Conservation (phyloP, 2,113 vertebrate species). For the Spermophilus dauricus region DNA sequence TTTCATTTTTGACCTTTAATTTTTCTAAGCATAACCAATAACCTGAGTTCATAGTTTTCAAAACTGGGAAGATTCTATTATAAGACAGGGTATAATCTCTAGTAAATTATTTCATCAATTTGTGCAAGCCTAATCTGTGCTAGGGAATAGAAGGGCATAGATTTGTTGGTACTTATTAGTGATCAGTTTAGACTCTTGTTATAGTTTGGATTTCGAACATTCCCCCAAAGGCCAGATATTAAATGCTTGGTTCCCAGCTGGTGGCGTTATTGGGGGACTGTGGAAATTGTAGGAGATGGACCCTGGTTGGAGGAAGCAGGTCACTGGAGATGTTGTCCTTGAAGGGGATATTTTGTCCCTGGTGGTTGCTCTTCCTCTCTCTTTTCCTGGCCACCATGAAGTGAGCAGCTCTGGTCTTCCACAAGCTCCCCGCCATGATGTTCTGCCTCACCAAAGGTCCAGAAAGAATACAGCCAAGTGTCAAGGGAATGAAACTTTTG, state of each 20-base stretch:
- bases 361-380: background rate
- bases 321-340: background rate
- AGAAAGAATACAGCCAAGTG: background rate
- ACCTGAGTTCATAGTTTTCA: background rate
- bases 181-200: background rate
- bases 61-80: background rate
- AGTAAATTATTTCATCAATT: background rate
- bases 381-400: background rate
- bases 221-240: background rate
- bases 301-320: background rate
- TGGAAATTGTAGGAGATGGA: background rate
- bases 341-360: background rate
- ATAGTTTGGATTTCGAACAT: background rate
- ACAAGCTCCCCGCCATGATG: background rate
- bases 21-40: background rate
- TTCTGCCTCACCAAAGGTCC: background rate
- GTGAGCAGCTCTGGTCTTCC: background rate
- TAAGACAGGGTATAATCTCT: background rate
- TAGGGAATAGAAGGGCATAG: background rate
- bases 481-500: background rate
- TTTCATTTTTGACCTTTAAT: constrained; percentile 44
- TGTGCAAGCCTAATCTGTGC: background rate
- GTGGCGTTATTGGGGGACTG: background rate
- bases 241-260: background rate
- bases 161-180: background rate